A percentile compares a stretch with the other conserved stretches of the same genome.
Evolutionary conservation across 2,888 invertebrate genomes (phyloP).

Genomic region (Aporophyla lueneburgensis): DNA sequence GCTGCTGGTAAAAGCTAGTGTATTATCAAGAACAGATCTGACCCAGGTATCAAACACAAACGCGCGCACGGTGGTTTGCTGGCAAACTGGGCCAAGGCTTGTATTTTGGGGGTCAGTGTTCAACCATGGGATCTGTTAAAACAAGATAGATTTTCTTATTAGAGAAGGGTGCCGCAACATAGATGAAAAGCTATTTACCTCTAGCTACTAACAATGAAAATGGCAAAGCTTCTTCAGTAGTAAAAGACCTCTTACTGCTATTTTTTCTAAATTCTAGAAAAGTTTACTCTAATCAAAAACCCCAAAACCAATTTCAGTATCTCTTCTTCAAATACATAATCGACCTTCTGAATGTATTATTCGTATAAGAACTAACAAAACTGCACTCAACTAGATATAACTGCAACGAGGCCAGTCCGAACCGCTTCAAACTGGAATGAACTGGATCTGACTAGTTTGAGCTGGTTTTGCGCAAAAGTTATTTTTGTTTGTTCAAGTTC

Average conservation of each 20-base stretch:
- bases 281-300: neutral
- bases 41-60: no score
- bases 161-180: no score
- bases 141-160: no score
- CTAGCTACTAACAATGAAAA: neutral
- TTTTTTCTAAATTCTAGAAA: neutral
- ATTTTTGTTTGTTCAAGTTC: slow-evolving; percentile 59
- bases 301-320: neutral
- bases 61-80: no score
- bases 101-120: no score
- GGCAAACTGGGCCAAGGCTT: no score
- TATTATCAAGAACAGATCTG: no score
- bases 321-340: neutral
- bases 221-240: no score
- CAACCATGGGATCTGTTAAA: no score
- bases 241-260: neutral
- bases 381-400: slow-evolving; percentile 58
- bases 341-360: slow-evolving; percentile 6
- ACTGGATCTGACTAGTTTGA: slow-evolving; percentile 51
- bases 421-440: slow-evolving; percentile 61
- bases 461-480: slow-evolving; percentile 52
- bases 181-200: no score
- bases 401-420: slow-evolving; percentile 53
- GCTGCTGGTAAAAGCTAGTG: no score
- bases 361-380: slow-evolving; percentile 40